Base-by-base conservation (phyloP, 53 echinoderm and acorn worm species). In the Astropecten irregularis region DNA sequence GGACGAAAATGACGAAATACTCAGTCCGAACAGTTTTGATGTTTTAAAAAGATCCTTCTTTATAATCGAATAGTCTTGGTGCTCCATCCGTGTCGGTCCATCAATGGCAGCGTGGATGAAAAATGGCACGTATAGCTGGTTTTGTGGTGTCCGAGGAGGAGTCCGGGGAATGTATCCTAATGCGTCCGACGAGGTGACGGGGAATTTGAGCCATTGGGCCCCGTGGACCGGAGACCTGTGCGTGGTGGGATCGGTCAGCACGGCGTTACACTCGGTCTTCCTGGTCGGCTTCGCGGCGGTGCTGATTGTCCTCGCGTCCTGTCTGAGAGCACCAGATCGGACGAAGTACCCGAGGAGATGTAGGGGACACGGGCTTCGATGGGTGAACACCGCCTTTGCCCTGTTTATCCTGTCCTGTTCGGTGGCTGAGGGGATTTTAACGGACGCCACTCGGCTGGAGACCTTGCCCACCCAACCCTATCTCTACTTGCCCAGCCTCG, bases 361-460 rank as follows among this genome's bases (percentile, higher is more conserved):
- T 32, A 46, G 53, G 16, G 79, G 79, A 42, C 60, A 79, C 61
- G 13, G 30, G 23, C 49, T 46, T n/a, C 79, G 79, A 9, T 79
- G 79, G 79, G 27, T 79, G 7, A 6, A 32, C 62, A 61, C 39
- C 20, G 19, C 31, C 31, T 33, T 46, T 42, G 21, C 46, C 23
- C 31, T 79, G 20, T 20, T 79, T 0, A 6, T 62, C 19, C 33
- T 46, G 23, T 61, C 62, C 20, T 79, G 60, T 46, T 35, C 61
- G 62, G 46, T 82, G 27, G 70, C 69, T 18, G 88, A 87, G 62
- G 82, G 82, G 15, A n/a, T 87, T 18, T 36, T 87, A 48, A 82
- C 88, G 16, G 88, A 87, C 46, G 16, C 71, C 15, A 82, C 82
- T 28, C 39, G 42, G 18, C 6, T 11, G 42, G 13, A 8, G 0